Conservation (phyloP, 2,888 invertebrate species). For the Nycteola revayana region DNA sequence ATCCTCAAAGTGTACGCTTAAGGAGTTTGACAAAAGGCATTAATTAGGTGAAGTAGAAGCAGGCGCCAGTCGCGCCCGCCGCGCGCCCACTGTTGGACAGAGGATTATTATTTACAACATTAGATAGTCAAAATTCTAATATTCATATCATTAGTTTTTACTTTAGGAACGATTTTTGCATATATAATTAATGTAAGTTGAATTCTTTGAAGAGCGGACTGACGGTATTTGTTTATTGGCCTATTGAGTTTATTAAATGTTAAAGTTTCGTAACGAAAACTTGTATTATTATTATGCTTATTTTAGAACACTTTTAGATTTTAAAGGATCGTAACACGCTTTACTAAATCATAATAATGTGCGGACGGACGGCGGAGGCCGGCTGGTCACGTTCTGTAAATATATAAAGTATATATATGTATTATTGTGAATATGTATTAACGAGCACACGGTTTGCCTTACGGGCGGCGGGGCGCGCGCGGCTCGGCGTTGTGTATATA, state of each 20-base stretch:
- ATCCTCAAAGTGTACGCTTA: constrained; percentile 57
- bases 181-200: constrained; percentile 59
- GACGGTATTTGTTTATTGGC: constrained; percentile 61
- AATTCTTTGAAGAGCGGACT: constrained; percentile 55
- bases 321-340: constrained; percentile 58
- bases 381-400: constrained; percentile 75
- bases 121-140: constrained; percentile 79
- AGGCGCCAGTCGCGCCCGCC: constrained; percentile 44
- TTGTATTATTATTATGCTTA: constrained; percentile 35
- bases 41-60: constrained; percentile 42
- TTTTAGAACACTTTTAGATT: constrained; percentile 48
- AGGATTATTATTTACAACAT: constrained; percentile 59
- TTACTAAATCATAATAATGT: constrained; percentile 65
- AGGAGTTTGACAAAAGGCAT: constrained; percentile 47
- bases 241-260: constrained; percentile 61
- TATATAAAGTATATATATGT: constrained; percentile 61
- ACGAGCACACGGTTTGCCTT: constrained; percentile 67
- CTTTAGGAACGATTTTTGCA: constrained; percentile 71
- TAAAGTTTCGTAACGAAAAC: constrained; percentile 36
- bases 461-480: constrained; percentile 60
- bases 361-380: constrained; percentile 53
- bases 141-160: constrained; percentile 81
- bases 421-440: constrained; percentile 54
- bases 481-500: constrained; percentile 71
- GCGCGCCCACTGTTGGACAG: constrained; percentile 41